Base-by-base conservation (phyloP, 1,140 invertebrate species). In the Aphidius gifuensis region DNA sequence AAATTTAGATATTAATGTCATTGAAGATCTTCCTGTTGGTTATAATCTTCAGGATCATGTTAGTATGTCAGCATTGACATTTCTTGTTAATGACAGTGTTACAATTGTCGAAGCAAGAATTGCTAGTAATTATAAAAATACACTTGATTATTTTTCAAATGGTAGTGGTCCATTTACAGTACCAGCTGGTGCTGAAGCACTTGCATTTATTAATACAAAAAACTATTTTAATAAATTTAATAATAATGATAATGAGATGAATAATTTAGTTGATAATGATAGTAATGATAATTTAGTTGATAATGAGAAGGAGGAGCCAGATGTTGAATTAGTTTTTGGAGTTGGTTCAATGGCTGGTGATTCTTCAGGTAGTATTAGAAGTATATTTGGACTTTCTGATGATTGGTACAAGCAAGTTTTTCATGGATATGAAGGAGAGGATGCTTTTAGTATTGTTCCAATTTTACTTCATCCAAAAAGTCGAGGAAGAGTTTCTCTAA, bases 21-120 rank as follows among this genome's bases (percentile, higher is more conserved):
- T 89, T 9, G 77, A 85, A 61, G 85, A 92, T 71, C 79, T 92
- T 0, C 87, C 87, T 0, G 91, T 94, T 0, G 93, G 93, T 1
- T 84, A 87, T 60, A 94, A 94, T 74, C 81, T 94, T 0, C 88
- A 91, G 70, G 90, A 92, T 74, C 91, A 93, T 67, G 83, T 90
- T 21, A 88, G 87, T 1, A 84, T 89, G 51, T 86, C 85, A 23
- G 86, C 86, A 3, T 77, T 91, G 57, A 85, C 85, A 0, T 91
- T 90, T 68, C 75, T 87, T 39, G 83, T 90, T 0, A 88, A 90
- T 65, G 81, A 85, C 44, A 84, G 81, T 2, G 80, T 85, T 2
- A 82, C 85, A 4, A 81, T 87, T 5, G 76, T 86, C 9, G 75
- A 85, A 71, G 65, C 81, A 1, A 74, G 78, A 59, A 70, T 84